phyloP scores from a whole-genome alignment of 37 sponge, comb jelly and placozoan species.

The Halisarca cf. caerulea region DNA sequence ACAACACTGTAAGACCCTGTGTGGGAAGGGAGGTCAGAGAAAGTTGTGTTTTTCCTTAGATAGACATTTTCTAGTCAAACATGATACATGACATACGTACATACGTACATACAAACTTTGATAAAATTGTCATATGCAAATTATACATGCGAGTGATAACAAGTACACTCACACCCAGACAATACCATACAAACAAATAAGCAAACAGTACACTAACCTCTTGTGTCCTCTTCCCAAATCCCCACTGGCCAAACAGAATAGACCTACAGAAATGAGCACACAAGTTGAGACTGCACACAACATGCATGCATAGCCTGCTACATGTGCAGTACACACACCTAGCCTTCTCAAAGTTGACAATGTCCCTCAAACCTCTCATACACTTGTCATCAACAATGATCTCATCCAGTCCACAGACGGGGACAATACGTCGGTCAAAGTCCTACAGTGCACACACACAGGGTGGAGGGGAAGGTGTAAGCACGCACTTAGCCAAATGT shows the following conservation, averaged over 20 bases:
- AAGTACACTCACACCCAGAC: not conserved
- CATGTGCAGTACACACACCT: no score
- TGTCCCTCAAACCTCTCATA: conserved; percentile 49
- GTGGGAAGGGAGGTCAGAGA: not conserved
- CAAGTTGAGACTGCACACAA: not conserved
- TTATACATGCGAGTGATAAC: no score
- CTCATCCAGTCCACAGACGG: conserved; percentile 66
- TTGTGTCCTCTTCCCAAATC: conserved; percentile 56
- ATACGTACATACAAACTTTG: no score
- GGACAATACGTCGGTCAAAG: conserved; percentile 80
- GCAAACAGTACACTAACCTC: conserved; percentile 29
- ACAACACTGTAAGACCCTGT: conserved; percentile 69
- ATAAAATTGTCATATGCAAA: no score
- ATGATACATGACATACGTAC: no score
- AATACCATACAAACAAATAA: no score
- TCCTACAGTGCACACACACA: conserved; percentile 48
- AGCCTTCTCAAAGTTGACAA: conserved; percentile 85
- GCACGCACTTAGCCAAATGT: no score
- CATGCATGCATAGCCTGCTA: no score
- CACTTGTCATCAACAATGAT: conserved; percentile 55
- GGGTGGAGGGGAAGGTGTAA: no score
- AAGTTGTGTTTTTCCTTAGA: no score
- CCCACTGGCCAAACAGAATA: conserved; percentile 90
- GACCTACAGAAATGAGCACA: conserved; percentile 29
- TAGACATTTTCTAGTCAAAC: no score